Percentiles rank a stretch among this genome's conserved stretches.
Evolutionary conservation across 2,888 invertebrate species (phyloP).

Genomic region (Sturmia bella): DNA sequence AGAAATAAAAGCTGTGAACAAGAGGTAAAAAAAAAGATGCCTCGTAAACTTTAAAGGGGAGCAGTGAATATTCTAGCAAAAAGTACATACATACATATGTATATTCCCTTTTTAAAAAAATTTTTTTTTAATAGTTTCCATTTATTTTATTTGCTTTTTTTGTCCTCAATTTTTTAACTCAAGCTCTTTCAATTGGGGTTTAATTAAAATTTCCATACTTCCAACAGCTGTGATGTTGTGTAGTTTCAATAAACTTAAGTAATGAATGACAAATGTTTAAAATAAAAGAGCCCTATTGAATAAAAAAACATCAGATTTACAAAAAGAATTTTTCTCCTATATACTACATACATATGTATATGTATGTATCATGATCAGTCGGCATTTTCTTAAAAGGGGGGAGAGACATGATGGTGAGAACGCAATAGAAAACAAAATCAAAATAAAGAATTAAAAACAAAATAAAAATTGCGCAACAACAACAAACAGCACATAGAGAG

Average conservation of each 20-base stretch:
- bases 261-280: constrained; percentile 30
- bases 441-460: constrained; percentile 54
- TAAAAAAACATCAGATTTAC: neutral
- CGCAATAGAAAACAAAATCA: constrained; percentile 42
- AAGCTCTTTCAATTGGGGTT: neutral
- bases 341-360: too few species aligned
- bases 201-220: constrained; percentile 10
- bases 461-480: constrained; percentile 18
- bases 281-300: constrained; percentile 43
- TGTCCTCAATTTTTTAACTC: too few species aligned
- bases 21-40: too few species aligned
- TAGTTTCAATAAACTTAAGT: constrained; percentile 31
- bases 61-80: too few species aligned
- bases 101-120: too few species aligned
- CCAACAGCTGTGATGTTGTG: constrained; percentile 48
- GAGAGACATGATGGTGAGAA: neutral
- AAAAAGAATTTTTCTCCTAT: constrained; percentile 5
- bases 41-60: too few species aligned
- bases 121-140: too few species aligned
- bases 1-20: too few species aligned
- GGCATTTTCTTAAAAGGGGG: neutral
- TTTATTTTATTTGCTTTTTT: too few species aligned
- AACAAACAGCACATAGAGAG: constrained; percentile 11
- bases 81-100: too few species aligned
- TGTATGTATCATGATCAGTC: neutral